Percentiles rank a stretch among this genome's conserved stretches.
Evolutionary conservation across 2,797 vertebrate species (phyloP).

Genomic region (Syndactyla subalaris): DNA sequence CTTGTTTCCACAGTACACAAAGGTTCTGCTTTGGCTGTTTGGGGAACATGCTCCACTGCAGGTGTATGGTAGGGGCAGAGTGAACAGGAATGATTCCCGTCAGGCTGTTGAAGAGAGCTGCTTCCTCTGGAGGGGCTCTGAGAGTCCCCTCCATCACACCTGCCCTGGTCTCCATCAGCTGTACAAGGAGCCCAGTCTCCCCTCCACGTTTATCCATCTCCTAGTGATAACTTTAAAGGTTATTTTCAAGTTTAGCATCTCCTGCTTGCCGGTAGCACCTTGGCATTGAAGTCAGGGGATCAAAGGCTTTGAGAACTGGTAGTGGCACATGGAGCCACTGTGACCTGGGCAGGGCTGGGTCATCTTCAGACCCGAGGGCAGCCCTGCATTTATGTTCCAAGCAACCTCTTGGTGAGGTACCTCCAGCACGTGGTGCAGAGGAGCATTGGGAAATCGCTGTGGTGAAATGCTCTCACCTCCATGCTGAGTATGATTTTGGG

Average conservation of each 20-base stretch:
- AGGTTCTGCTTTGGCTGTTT: neutral
- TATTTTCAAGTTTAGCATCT: neutral
- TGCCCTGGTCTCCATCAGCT: neutral
- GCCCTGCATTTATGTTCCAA: fast-evolving
- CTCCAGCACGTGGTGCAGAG: neutral
- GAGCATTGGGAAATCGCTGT: fast-evolving
- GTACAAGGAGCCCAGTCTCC: fast-evolving
- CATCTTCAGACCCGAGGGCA: neutral
- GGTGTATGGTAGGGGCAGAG: neutral
- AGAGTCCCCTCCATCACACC: neutral
- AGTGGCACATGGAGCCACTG: fast-evolving
- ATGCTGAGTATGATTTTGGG: neutral
- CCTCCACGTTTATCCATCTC: neutral
- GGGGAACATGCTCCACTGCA: neutral
- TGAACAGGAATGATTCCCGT: fast-evolving
- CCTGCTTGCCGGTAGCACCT: neutral
- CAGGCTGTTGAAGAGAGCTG: neutral
- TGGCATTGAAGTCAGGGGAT: fast-evolving
- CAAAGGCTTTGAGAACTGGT: neutral
- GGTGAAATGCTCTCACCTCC: neutral
- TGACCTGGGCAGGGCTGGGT: neutral
- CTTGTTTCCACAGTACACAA: neutral
- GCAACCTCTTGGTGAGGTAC: neutral
- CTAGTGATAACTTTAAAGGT: neutral
- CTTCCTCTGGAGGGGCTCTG: neutral